phyloP scores from a whole-genome alignment of 2,113 vertebrate genomes.

The Sinocyclocheilus anophthalmus region DNA sequence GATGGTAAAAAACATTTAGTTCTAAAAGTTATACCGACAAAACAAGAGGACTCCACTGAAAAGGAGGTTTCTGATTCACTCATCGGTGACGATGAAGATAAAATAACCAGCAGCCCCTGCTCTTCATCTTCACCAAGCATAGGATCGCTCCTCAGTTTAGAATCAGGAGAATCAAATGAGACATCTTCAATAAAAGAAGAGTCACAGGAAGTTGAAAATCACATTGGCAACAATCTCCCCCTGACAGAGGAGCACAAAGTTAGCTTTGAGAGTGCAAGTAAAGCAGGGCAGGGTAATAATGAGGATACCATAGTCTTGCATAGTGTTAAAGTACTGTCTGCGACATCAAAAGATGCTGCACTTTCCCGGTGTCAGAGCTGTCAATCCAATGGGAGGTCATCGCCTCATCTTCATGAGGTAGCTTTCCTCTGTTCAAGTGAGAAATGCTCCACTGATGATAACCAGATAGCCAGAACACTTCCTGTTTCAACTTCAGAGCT shows the following conservation, averaged over 20 bases:
- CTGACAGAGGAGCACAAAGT: constrained; percentile 37
- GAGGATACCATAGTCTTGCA: background rate
- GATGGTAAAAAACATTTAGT: constrained; percentile 96
- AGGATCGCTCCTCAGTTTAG: constrained; percentile 49
- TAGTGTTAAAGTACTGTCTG: constrained; percentile 24
- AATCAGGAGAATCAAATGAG: constrained; percentile 45
- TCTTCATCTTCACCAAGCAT: constrained; percentile 59
- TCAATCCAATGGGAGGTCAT: constrained; percentile 23
- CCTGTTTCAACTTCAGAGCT: constrained; percentile 17
- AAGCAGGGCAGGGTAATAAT: background rate
- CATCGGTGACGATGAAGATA: constrained; percentile 58
- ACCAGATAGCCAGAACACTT: background rate
- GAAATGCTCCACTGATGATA: constrained; percentile 13
- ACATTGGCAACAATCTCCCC: constrained; percentile 19
- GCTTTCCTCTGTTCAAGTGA: background rate
- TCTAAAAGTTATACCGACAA: constrained; percentile 91
- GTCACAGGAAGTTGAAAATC: constrained; percentile 69
- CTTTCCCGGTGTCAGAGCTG: background rate
- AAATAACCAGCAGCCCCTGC: constrained; percentile 48
- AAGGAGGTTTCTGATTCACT: constrained; percentile 58
- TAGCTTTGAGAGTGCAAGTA: constrained; percentile 25
- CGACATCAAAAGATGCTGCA: constrained; percentile 31
- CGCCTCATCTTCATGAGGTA: constrained; percentile 10
- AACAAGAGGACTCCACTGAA: constrained; percentile 70
- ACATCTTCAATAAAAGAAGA: constrained; percentile 67